These are phyloP conservation scores for Eledona agricola DNA, from an alignment of 2,888 invertebrate genomes.

Conservation along the genomic window DNA sequence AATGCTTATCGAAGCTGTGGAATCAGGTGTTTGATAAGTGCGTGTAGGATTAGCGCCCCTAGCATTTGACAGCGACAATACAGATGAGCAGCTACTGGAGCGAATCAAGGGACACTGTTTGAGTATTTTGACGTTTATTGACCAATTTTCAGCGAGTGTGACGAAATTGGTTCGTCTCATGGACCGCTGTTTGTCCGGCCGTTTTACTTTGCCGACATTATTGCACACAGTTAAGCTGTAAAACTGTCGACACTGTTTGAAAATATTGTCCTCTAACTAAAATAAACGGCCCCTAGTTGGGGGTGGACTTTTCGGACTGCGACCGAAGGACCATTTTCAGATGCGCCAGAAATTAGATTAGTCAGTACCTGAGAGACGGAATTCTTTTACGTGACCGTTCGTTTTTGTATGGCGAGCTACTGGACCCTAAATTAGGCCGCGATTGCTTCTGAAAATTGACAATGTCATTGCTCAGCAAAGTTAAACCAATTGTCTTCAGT, in stretches of 20 bases:
- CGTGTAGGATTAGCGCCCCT: slow-evolving; percentile 6
- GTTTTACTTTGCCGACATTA: slow-evolving; percentile 46
- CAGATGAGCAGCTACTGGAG: slow-evolving; percentile 44
- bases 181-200: slow-evolving; percentile 17
- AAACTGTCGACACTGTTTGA: slow-evolving; percentile 54
- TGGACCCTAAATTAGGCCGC: too few relatives aligned
- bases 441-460: too few relatives aligned
- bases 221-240: slow-evolving; percentile 48
- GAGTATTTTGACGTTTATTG: slow-evolving; percentile 49
- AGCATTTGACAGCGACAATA: slow-evolving; percentile 27
- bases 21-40: slow-evolving; percentile 22
- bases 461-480: too few relatives aligned
- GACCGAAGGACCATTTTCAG: too few relatives aligned
- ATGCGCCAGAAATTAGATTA: too few relatives aligned
- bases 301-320: too few relatives aligned
- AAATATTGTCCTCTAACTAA: slow-evolving; percentile 44
- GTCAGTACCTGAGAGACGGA: too few relatives aligned
- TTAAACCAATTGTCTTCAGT: too few relatives aligned
- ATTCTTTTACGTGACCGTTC: too few relatives aligned
- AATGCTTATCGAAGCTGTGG: background rate
- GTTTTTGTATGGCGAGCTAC: too few relatives aligned
- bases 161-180: slow-evolving; percentile 43
- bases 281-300: slow-evolving; percentile 22
- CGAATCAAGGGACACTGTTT: slow-evolving; percentile 41
- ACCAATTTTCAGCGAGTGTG: slow-evolving; percentile 45